Conservation (phyloP, 2,113 vertebrate species). For the Merops nubicus region DNA sequence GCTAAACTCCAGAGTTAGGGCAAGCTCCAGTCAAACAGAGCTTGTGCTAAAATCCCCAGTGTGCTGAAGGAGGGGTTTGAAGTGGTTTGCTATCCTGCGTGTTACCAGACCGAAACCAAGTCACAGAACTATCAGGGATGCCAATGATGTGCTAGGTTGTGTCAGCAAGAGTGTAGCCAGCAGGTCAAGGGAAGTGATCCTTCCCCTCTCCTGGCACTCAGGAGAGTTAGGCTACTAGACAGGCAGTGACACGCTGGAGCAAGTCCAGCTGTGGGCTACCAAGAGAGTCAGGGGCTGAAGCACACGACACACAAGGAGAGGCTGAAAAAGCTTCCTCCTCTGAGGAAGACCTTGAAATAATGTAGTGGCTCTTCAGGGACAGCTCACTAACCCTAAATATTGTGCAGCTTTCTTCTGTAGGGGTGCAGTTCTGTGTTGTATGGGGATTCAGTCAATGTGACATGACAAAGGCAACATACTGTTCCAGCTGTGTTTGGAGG, state of each 20-base stretch:
- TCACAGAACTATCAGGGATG: rapidly evolving
- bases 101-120: neutral
- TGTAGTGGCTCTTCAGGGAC: neutral
- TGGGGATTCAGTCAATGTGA: neutral
- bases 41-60: neutral
- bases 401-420: neutral
- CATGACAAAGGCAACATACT: too few species aligned
- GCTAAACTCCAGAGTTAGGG: neutral
- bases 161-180: neutral
- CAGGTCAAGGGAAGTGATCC: neutral
- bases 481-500: neutral
- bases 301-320: rapidly evolving
- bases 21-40: neutral
- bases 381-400: neutral
- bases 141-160: rapidly evolving
- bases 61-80: neutral
- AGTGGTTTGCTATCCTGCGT: rapidly evolving
- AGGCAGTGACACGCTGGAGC: rapidly evolving
- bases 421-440: rapidly evolving
- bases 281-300: rapidly evolving
- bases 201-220: neutral
- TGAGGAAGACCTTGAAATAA: neutral
- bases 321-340: neutral
- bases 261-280: neutral
- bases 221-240: neutral